Base-by-base conservation (phyloP, 2,113 vertebrate genomes). In the Hippopotamus amphibius region DNA sequence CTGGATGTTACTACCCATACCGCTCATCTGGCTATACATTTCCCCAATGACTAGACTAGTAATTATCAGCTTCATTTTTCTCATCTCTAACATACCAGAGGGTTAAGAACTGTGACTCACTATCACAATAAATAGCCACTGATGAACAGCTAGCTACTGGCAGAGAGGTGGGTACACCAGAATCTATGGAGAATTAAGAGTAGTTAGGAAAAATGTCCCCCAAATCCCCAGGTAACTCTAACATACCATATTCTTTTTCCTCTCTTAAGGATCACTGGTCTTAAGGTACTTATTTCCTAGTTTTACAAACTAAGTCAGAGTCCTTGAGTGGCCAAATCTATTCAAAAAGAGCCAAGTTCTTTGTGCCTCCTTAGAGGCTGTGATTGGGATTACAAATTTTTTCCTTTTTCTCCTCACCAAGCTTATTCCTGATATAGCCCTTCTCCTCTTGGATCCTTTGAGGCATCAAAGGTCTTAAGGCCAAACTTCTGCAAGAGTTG, bases 41-140 rank as follows among this genome's bases (percentile, higher is more conserved):
- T 94, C 50, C 22, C 30, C 15, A 83, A 4, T 41, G 55, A 84
- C n/a, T 55, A 80, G 13, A 33, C 37, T 61, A 59, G 30, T 71
- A 84, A 93, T 84, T 88, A 79, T 59, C 46, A 88, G 16, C 50
- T 88, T 81, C n/a, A 50, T 26, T 68, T 97, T 88, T 81, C 80
- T 71, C 28, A 91, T 88, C 28, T 88, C 26, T 68, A 81, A 66
- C 33, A 90, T 84, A 68, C 21, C 53, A 88, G 71, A 48, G 30
- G 5, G 21, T 55, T 85, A 95, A 94, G 57, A 93, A 37, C 28
- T 74, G 33, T 82, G 61, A 82, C 86, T 93, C 61, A 66, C 33
- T 66, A 26, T 85, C 37, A 76, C 26, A 86, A 85, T 82, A 94
- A 94, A 71, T 79, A 71, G 46, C 12, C 77, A 77, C 53, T 57